Conservation (phyloP, 2,113 vertebrate genomes). For the Ammodytes marinus region DNA sequence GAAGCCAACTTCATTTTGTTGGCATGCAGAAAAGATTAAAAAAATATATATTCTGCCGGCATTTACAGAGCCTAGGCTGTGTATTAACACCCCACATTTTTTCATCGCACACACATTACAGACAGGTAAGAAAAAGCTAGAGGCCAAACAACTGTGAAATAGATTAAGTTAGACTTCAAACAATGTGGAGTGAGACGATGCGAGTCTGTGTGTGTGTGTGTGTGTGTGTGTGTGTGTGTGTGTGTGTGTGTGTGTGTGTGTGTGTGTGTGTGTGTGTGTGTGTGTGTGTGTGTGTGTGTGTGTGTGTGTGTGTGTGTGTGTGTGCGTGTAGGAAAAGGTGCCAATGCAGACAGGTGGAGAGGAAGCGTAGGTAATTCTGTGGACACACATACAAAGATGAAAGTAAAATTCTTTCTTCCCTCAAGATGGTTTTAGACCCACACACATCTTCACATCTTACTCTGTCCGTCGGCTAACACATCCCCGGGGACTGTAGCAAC, state of each 20-base stretch:
- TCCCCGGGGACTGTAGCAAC: background rate
- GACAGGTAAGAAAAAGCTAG: background rate
- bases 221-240: too few species aligned
- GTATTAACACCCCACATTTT: too few species aligned
- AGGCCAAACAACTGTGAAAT: constrained; percentile 44
- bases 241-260: too few species aligned
- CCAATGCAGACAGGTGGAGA: constrained; percentile 40
- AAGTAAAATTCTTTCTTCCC: constrained; percentile 19
- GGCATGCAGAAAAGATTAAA: too few species aligned
- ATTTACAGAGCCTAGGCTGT: too few species aligned
- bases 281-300: too few species aligned
- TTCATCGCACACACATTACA: too few species aligned
- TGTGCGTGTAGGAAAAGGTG: too few species aligned
- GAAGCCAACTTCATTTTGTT: too few species aligned
- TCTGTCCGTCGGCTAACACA: background rate
- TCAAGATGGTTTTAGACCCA: constrained; percentile 15
- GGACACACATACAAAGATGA: constrained; percentile 46
- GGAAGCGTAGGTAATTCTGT: constrained; percentile 55
- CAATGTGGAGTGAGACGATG: constrained; percentile 23
- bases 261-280: too few species aligned
- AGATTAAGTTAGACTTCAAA: constrained; percentile 56
- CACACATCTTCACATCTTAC: background rate
- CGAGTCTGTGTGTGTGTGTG: background rate
- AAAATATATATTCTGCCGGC: too few species aligned
- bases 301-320: too few species aligned